Evolutionary conservation across 1,140 invertebrate species (phyloP).

Genomic region (Apis mellifera): Amel_HAv3.1 CM009937.2:2787501-2788000

Average conservation of each 20-base stretch:
- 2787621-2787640: neutral
- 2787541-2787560: neutral
- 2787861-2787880: too few relatives aligned
- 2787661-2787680: constrained; percentile 43
- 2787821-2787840: constrained; percentile 16
- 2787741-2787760: constrained; percentile 71
- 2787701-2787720: constrained; percentile 1
- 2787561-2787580: too few relatives aligned
- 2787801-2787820: constrained; percentile 25
- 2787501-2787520: too few relatives aligned
- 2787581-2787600: neutral
- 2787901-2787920: too few relatives aligned
- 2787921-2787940: too few relatives aligned
- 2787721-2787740: constrained; percentile 71
- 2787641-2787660: neutral
- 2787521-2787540: too few relatives aligned
- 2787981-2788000: too few relatives aligned
- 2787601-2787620: neutral
- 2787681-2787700: constrained; percentile 28
- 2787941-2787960: too few relatives aligned
- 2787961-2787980: too few relatives aligned
- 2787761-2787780: constrained; percentile 32
- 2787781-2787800: constrained; percentile 36
- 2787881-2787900: too few relatives aligned
- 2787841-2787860: constrained; percentile 10